phyloP scores from a whole-genome alignment of 1,140 invertebrate species.

The Berghia stephanieae region DNA sequence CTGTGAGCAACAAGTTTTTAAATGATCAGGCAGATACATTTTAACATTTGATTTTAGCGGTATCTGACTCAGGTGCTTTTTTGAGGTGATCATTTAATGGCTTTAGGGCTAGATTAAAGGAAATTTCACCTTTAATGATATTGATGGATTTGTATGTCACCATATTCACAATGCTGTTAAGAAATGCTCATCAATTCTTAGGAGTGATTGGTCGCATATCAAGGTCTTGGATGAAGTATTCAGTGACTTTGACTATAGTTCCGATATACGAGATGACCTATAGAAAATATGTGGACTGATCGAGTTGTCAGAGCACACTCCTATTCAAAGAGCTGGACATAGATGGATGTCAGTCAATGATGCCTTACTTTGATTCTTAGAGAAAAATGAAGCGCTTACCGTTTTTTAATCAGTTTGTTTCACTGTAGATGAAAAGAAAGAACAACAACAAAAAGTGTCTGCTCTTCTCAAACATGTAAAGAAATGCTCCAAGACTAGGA shows the following conservation, averaged over 20 bases:
- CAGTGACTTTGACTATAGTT: neutral
- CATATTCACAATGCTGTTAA: slow-evolving; percentile 8
- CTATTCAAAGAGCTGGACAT: neutral
- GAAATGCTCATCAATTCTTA: slow-evolving; percentile 1
- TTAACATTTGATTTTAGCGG: no score
- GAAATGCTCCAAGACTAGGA: neutral
- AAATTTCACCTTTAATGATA: neutral
- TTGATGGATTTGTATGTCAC: neutral
- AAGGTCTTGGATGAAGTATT: neutral
- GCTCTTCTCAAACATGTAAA: neutral
- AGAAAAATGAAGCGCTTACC: neutral
- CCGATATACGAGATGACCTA: slow-evolving; percentile 4
- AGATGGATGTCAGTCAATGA: slow-evolving; percentile 11
- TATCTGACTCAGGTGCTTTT: neutral
- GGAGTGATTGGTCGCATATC: neutral
- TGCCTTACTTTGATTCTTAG: neutral
- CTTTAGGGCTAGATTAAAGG: neutral
- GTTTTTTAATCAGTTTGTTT: neutral
- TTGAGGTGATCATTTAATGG: neutral
- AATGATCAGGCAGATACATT: no score
- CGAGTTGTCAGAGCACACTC: neutral
- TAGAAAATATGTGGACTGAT: neutral
- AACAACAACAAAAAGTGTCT: neutral
- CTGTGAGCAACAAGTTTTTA: no score
- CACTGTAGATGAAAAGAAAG: neutral